phyloP scores from a whole-genome alignment of 1,140 invertebrate species.

The Bathynomus jamesi region DNA sequence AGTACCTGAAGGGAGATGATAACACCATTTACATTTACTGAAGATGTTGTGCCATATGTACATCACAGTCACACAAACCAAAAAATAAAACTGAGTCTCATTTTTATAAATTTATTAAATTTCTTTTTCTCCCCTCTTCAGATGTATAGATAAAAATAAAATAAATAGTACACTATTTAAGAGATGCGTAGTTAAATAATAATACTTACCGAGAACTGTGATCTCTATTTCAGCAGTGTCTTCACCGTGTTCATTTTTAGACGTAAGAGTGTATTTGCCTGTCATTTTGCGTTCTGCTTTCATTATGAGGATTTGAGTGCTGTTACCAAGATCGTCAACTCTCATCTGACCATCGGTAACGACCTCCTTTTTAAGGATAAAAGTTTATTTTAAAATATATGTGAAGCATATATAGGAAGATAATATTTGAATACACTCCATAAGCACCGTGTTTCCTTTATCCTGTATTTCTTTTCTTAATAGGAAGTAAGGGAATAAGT shows the following conservation, averaged over 20 bases:
- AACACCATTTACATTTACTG: too few species aligned
- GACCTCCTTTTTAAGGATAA: conserved; percentile 48
- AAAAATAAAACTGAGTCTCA: too few species aligned
- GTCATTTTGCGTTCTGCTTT: conserved; percentile 70
- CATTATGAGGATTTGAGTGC: conserved; percentile 79
- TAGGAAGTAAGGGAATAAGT: too few species aligned
- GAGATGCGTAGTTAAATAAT: conserved; percentile 2
- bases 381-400: conserved; percentile 7
- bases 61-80: too few species aligned
- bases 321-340: conserved; percentile 79
- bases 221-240: conserved; percentile 87
- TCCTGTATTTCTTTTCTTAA: too few species aligned
- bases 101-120: too few species aligned
- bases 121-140: too few species aligned
- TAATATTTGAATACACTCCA: conserved; percentile 18
- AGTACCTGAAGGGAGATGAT: conserved; percentile 47
- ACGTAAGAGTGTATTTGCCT: conserved; percentile 85
- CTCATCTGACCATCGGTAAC: conserved; percentile 59
- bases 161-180: conserved; percentile 7
- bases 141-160: too few species aligned
- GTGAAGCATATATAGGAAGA: too few species aligned
- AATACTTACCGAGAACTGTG: conserved; percentile 61
- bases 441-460: too few species aligned
- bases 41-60: too few species aligned
- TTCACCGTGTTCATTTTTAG: conserved; percentile 87